Base-by-base conservation (phyloP, 2,888 invertebrate genomes). In the Boloria euphrosyne region DNA sequence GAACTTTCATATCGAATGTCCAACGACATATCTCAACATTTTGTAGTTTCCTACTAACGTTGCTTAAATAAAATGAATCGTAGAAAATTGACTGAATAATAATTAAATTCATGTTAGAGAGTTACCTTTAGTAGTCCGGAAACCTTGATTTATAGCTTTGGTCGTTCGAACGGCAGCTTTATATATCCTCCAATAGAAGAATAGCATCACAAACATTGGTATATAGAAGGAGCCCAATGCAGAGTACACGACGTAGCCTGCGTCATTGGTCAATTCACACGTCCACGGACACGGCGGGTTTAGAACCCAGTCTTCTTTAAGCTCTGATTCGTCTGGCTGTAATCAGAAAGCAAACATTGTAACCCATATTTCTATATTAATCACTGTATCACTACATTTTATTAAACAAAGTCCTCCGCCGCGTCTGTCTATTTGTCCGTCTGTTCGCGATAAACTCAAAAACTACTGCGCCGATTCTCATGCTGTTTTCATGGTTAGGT, bases 161-260 rank as follows among this genome's bases (percentile, higher is more conserved):
- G 97, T 98, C 27, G 98, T 97, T 74, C 97, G 95, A 14, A 97
- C 96, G 38, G 99, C 99, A 4, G 98, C 98, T 74, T 96, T 95
- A 92, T 98, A 99, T 77, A 99, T 99, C 76, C 97, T 94, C 96
- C 98, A 98, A 88, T 99, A 99, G 93, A 99, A 98, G 94, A 98
- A 98, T 78, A 98, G 93, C 97, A 99, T 99, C 75, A 99, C 97
- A 78, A 98, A 95, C 98, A 98, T 98, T 50, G 99, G 99, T 79
- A 98, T 96, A 92, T 97, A 99, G 94, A 99, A 99, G 72, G 98
- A 98, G n/a, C 99, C 99, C 27, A 99, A 94, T 0, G 99, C 98
- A 4, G 98, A 98, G 91, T 98, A 98, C 64, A 99, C 96, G 65
- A 99, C 98, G 93, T 99, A 99, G 62, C 98, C 98, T 55, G 96